Conservation (phyloP, 2,113 vertebrate genomes). For the Gallinago jamesoni region DNA sequence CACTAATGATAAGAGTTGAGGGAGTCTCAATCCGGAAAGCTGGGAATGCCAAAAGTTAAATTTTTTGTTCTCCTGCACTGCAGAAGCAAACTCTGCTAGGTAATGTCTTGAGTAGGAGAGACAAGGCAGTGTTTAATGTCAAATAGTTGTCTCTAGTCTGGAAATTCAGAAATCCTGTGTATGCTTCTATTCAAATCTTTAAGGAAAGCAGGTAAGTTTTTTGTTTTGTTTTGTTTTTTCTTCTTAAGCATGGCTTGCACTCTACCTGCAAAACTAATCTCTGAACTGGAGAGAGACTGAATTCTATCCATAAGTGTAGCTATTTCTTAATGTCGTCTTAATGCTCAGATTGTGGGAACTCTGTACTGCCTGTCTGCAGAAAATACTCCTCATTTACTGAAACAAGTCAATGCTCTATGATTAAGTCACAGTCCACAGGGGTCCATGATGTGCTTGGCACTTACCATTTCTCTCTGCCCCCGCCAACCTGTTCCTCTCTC, state of each 20-base stretch:
- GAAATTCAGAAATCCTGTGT: not conserved
- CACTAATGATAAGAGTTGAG: not conserved
- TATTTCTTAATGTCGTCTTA: not conserved
- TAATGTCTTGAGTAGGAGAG: not conserved
- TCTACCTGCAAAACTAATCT: not conserved
- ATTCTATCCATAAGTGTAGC: not conserved
- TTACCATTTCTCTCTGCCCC: not conserved
- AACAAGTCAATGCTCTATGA: not conserved
- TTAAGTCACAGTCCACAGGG: not conserved
- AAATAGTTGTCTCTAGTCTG: not conserved
- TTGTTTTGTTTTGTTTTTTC: not conserved
- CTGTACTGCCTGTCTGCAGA: not conserved
- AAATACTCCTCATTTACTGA: not conserved
- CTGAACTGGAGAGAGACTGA: not conserved
- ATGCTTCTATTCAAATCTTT: not conserved
- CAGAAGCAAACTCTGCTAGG: not conserved
- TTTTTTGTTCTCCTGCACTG: not conserved
- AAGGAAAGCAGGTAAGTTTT: not conserved
- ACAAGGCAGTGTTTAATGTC: not conserved
- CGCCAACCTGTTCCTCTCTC: not conserved
- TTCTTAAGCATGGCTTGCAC: not conserved
- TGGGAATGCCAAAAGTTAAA: not conserved
- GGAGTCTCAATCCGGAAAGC: not conserved
- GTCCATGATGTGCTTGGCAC: accelerated
- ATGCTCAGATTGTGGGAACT: accelerated